phyloP scores from a whole-genome alignment of 2,888 invertebrate genomes.

The Macaria notata region DNA sequence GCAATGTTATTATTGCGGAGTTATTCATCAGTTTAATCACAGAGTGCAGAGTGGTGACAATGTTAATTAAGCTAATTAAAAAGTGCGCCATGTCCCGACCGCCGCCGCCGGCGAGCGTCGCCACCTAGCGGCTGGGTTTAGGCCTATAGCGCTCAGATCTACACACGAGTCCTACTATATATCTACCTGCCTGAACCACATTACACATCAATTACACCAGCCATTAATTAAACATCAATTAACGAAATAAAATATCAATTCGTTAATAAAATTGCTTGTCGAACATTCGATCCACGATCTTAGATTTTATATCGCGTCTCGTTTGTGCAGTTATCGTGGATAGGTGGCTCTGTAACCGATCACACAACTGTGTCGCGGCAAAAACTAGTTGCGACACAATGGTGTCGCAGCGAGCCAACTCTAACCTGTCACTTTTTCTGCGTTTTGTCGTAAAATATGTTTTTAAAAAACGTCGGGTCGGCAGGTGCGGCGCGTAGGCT shows the following conservation, averaged over 20 bases:
- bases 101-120: background rate
- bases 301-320: background rate
- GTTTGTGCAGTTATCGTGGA: background rate
- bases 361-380: constrained; percentile 11
- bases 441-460: constrained; percentile 65
- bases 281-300: background rate
- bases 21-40: constrained; percentile 16
- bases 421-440: constrained; percentile 60
- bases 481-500: constrained; percentile 62
- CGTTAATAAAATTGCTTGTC: background rate
- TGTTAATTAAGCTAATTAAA: constrained; percentile 30
- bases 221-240: background rate
- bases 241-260: background rate
- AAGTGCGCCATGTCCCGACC: constrained; percentile 1
- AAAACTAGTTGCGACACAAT: constrained; percentile 22
- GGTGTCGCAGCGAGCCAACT: constrained; percentile 23
- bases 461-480: constrained; percentile 55
- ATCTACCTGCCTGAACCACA: too few relatives aligned
- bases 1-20: too few relatives aligned
- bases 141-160: constrained; percentile 10
- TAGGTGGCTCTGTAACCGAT: constrained; percentile 12
- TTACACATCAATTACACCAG: background rate
- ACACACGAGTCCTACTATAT: too few relatives aligned
- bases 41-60: constrained; percentile 19
- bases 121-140: constrained; percentile 9